Evolutionary conservation across 2,797 vertebrate species (phyloP).

Genomic region (Falco biarmicus): DNA sequence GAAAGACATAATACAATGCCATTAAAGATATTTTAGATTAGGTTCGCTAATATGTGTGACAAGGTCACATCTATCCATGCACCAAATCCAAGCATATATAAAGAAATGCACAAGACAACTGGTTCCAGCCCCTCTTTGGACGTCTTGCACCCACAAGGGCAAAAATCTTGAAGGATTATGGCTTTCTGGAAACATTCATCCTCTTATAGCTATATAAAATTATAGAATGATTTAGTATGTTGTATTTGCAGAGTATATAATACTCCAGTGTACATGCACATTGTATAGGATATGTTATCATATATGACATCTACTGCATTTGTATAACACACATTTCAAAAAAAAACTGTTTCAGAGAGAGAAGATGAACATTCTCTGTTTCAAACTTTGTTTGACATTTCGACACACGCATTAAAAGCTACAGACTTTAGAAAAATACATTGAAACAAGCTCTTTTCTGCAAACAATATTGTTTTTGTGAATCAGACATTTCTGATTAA

Average conservation of each 20-base stretch:
- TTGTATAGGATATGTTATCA: neutral
- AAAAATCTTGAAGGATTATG: neutral
- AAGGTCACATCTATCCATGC: neutral
- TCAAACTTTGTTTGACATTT: neutral
- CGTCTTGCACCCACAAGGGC: neutral
- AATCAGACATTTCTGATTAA: constrained; percentile 31
- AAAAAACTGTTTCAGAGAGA: neutral
- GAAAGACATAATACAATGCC: neutral
- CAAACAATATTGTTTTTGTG: neutral
- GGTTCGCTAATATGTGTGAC: neutral
- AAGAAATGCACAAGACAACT: neutral
- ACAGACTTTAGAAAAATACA: neutral
- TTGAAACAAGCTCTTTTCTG: neutral
- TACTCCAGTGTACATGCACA: neutral
- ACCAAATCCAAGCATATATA: neutral
- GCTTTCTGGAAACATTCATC: neutral
- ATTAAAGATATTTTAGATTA: neutral
- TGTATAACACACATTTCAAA: neutral
- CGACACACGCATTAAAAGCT: neutral
- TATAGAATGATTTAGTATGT: neutral
- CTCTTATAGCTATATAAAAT: neutral
- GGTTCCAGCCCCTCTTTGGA: neutral
- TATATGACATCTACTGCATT: neutral
- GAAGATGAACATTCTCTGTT: neutral
- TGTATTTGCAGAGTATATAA: neutral